A percentile compares a stretch with the other conserved stretches of the same genome.
Conservation (phyloP, 2,113 vertebrate genomes). For the Monarcha castaneiventris region DNA sequence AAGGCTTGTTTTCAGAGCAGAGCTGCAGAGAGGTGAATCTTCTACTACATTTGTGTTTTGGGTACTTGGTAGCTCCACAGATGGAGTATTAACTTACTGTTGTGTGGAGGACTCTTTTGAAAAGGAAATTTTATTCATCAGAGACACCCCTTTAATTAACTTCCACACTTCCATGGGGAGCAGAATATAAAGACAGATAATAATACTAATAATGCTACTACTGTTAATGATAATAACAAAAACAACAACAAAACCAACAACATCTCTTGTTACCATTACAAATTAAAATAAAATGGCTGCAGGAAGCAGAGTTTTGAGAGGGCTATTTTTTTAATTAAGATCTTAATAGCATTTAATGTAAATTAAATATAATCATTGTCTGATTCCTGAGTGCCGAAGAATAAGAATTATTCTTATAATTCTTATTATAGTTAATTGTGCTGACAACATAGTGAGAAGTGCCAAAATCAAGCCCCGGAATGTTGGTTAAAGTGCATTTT, state of each 20-base stretch:
- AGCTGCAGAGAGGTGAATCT: not conserved
- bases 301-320: not conserved
- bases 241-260: not conserved
- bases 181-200: not conserved
- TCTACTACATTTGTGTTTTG: not conserved
- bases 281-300: conserved; percentile 34
- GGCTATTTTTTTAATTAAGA: not conserved
- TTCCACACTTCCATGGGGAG: not conserved
- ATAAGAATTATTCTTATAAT: not conserved
- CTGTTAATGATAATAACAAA: not conserved
- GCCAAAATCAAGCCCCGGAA: not conserved
- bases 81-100: not conserved
- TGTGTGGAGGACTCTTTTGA: not conserved
- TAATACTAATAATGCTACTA: not conserved
- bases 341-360: conserved; percentile 47
- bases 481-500: not conserved
- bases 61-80: not conserved
- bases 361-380: conserved; percentile 47
- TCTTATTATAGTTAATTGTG: not conserved
- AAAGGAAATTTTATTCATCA: not conserved
- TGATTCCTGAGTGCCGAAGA: not conserved
- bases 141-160: conserved; percentile 44
- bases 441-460: not conserved
- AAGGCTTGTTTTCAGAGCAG: not conserved
- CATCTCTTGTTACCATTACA: not conserved